A percentile compares a stretch with the other conserved stretches of the same genome.
Conservation (phyloP, 2,113 vertebrate species). For the Aphelocoma coerulescens region DNA sequence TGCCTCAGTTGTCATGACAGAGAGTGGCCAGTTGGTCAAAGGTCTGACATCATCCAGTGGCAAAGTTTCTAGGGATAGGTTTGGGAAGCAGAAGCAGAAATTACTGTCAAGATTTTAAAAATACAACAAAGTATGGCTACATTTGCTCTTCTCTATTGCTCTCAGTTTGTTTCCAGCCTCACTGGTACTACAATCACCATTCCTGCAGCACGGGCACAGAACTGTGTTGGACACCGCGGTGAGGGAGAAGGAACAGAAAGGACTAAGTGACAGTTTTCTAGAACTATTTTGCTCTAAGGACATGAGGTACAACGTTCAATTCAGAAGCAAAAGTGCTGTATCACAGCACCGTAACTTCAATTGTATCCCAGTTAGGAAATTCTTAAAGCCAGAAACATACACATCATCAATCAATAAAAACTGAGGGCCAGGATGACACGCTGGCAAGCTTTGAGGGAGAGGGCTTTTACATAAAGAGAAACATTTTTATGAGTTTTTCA, state of each 20-base stretch:
- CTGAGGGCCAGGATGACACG: neutral
- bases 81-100: slow-evolving; percentile 67
- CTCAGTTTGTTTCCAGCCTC: slow-evolving; percentile 28
- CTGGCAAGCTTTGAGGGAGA: slow-evolving; percentile 36
- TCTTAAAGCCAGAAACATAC: slow-evolving; percentile 29
- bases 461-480: neutral
- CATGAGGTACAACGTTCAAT: slow-evolving; percentile 32
- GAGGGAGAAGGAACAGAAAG: slow-evolving; percentile 12
- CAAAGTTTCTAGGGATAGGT: slow-evolving; percentile 65
- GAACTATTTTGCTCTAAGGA: slow-evolving; percentile 30
- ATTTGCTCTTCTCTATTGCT: slow-evolving; percentile 46
- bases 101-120: slow-evolving; percentile 46
- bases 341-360: slow-evolving; percentile 14
- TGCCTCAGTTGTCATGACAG: slow-evolving; percentile 72
- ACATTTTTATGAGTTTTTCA: slow-evolving; percentile 7
- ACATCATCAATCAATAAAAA: neutral
- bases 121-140: slow-evolving; percentile 19
- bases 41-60: slow-evolving; percentile 70
- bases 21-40: slow-evolving; percentile 76
- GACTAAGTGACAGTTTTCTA: slow-evolving; percentile 22
- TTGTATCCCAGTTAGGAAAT: neutral
- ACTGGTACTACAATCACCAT: neutral
- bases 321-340: slow-evolving; percentile 31
- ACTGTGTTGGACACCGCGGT: neutral
- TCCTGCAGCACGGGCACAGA: neutral